phyloP scores from a whole-genome alignment of 2,888 invertebrate genomes.

The Crocallis elinguaria region DNA sequence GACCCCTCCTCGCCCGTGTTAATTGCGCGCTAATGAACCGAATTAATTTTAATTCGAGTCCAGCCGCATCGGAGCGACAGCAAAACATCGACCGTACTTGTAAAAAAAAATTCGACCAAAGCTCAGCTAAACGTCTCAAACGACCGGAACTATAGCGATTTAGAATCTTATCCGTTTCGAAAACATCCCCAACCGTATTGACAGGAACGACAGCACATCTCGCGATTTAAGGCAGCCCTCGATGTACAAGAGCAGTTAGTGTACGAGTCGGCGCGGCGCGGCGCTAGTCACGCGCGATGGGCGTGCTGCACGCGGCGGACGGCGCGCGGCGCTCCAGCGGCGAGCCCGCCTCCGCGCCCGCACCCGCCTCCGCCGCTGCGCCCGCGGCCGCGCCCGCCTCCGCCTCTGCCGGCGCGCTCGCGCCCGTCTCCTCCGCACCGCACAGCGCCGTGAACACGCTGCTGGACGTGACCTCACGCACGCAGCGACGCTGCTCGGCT shows the following conservation, averaged over 20 bases:
- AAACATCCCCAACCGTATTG: background rate
- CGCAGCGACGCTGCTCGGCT: constrained; percentile 80
- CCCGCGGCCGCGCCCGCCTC: constrained; percentile 28
- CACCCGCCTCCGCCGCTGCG: constrained; percentile 40
- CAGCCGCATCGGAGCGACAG: background rate
- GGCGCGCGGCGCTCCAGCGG: constrained; percentile 47
- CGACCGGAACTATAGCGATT: background rate
- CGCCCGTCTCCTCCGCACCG: constrained; percentile 45
- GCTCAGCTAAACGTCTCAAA: background rate
- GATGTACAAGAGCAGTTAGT: too few species aligned
- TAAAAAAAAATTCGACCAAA: background rate
- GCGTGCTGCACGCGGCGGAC: constrained; percentile 75
- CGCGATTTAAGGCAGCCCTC: too few species aligned
- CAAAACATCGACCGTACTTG: background rate
- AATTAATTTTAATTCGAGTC: background rate
- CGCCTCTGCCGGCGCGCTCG: constrained; percentile 27
- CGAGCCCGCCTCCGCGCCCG: constrained; percentile 24
- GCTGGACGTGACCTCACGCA: constrained; percentile 75
- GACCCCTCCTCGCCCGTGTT: too few species aligned
- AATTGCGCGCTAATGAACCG: background rate
- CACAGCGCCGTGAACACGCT: constrained; percentile 68
- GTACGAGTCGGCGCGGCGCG: background rate
- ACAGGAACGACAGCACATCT: background rate
- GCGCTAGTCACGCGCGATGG: constrained; percentile 65
- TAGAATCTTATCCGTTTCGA: background rate